phyloP scores from a whole-genome alignment of 1,140 invertebrate genomes.

The Harlomillsia oculata region DNA sequence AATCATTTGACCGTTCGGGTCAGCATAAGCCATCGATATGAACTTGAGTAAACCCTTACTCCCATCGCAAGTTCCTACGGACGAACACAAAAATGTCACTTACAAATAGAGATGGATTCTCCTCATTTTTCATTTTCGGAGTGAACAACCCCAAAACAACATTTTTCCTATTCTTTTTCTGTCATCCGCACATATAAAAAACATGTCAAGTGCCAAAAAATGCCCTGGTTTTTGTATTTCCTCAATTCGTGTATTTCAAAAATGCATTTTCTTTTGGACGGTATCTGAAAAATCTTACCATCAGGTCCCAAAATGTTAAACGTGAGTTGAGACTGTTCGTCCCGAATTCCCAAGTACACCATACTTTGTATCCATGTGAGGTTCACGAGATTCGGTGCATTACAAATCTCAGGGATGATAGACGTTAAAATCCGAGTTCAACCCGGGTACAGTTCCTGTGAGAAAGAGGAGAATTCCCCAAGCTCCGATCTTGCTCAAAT shows the following conservation, averaged over 20 bases:
- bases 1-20: constrained; percentile 29
- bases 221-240: too few species aligned
- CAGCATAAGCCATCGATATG: constrained; percentile 28
- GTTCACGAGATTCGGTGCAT: constrained; percentile 13
- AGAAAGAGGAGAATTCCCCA: not conserved
- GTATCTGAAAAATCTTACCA: constrained; percentile 3
- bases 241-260: not conserved
- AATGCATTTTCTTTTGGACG: not conserved
- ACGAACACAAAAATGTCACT: not conserved
- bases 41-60: constrained; percentile 35
- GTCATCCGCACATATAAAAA: not conserved
- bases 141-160: not conserved
- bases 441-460: not conserved
- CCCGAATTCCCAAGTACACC: constrained; percentile 26
- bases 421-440: constrained; percentile 28
- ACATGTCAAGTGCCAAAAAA: too few species aligned
- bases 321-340: constrained; percentile 15
- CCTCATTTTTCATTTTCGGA: not conserved
- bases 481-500: too few species aligned
- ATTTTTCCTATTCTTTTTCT: not conserved
- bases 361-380: constrained; percentile 28
- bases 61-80: constrained; percentile 31
- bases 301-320: constrained; percentile 24
- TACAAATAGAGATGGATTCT: too few species aligned
- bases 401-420: constrained; percentile 27